Evolutionary conservation across 2,797 vertebrate species (phyloP), one percentile per base, ranked within the genome.

Genomic region (Syngnathus acus): DNA sequence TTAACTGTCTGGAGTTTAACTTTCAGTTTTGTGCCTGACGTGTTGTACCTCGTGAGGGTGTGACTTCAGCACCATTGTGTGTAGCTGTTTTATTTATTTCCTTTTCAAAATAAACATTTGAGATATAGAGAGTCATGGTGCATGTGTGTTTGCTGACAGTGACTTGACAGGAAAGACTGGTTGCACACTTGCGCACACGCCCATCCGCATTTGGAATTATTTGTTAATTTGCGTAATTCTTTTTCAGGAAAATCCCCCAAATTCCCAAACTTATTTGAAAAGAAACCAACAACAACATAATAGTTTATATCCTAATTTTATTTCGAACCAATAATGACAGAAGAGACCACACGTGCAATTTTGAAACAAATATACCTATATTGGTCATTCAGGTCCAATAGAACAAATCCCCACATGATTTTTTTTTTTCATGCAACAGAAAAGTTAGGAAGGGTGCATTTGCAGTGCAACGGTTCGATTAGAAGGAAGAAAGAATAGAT

Each of bases 371-470:
- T 87, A 86, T 88, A 87, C 90, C 43, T 9, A 85, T 83, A 57
- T 37, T 57, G 55, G 26, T 57, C 37, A 37, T 84, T 83, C 83
- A 80, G 80, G 78, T 84, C 82, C 80, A 89, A 84, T 75, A 64
- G 78, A 88, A 62, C 40, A 45, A 62, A 62, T 45, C n/a, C 40
- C 26, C 60, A 62, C 13, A 17, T 62, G n/a, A 62, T 45, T 40
- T 5, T 26, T 45, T 62, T 43, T 21, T 26, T 21, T n/a, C 92
- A 92, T 93, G 91, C 90, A 92, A 93, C 90, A 90, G 84, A 91
- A 90, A 88, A 86, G 65, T 68, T 13, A 74, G 78, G 72, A 42
- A 62, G 10, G 55, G 6, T 45, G n/a, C n/a, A 5, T n/a, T 61
- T 61, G 59, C 39, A 61, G 40, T 62, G 60, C 23, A 43, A 26